phyloP scores from a whole-genome alignment of 2,113 vertebrate genomes.

The Rissa tridactyla region DNA sequence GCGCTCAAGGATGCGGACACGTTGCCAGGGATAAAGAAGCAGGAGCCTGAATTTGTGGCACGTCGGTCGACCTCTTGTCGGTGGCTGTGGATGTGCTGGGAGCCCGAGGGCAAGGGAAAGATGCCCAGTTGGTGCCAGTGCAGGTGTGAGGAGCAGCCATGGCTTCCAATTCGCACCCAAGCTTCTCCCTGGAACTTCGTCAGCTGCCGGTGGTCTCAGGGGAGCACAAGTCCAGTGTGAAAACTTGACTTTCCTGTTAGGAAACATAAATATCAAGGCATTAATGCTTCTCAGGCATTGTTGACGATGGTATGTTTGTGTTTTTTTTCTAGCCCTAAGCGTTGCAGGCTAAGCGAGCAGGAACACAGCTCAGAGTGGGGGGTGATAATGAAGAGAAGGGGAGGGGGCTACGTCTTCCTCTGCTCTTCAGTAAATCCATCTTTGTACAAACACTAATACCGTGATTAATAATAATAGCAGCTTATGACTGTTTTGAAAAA shows the following conservation, averaged over 20 bases:
- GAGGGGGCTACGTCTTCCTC: neutral
- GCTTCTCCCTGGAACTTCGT: neutral
- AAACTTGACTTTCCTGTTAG: neutral
- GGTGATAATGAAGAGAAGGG: neutral
- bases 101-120: neutral
- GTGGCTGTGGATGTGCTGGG: neutral
- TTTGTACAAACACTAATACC: conserved; percentile 16
- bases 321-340: neutral
- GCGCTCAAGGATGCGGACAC: neutral
- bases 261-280: neutral
- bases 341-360: neutral
- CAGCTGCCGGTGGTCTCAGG: neutral
- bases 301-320: neutral
- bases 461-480: conserved; percentile 40
- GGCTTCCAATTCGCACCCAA: neutral
- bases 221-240: neutral
- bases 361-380: neutral
- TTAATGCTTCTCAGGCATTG: neutral
- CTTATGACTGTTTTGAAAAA: conserved; percentile 50
- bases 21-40: neutral
- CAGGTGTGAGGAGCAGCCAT: neutral
- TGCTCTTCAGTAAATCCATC: conserved; percentile 4
- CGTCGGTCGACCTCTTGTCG: neutral
- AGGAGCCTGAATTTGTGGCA: neutral
- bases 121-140: fast-evolving